Evolutionary conservation across 2,888 invertebrate species (phyloP), one percentile per base, ranked within the genome.

Genomic region (Aelia acuminata): DNA sequence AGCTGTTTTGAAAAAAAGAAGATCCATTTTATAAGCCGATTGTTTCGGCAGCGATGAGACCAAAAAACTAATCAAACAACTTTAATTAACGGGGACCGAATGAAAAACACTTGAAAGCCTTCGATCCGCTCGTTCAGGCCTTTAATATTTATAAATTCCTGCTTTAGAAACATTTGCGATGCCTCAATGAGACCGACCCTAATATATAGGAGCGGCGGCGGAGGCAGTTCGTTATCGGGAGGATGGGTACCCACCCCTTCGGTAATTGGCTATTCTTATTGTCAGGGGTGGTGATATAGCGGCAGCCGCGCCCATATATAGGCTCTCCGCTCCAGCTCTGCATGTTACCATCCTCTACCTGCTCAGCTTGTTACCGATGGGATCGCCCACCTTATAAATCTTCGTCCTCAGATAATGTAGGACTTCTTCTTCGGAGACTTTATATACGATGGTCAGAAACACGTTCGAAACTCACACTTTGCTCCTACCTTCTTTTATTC

Each of bases 251-350:
- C 18, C 7, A 5, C 4, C 18, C 31, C 31, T 70, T 70, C 63
- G 20, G 63, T 70, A 70, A 70, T 70, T 70, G 63, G 63, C 63
- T 31, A 70, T 70, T 70, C 63, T 70, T 70, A 70, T 70, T 70
- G 63, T 70, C 63, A 70, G 63, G 63, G 35, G 18, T 22, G 63
- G 63, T 35, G 63, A 70, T 70, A 35, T 70, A 70, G 63, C 7
- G 63, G 11, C 31, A 31, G 20, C 8, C 35, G 18, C 18, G 15
- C 63, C 18, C 18, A 70, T 70, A 70, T 70, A 70, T 70, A 35
- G 31, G 31, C 5, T 18, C n/a, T 70, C 63, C 35, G 63, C 63
- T 35, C 35, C n/a, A 7, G 7, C 20, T 11, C 53, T 11, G n/a
- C n/a, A n/a, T n/a, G n/a, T n/a, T n/a, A n/a, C n/a, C n/a, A n/a